phyloP scores from a whole-genome alignment of 2,888 invertebrate species.

The Carpatolechia fugitivella region DNA sequence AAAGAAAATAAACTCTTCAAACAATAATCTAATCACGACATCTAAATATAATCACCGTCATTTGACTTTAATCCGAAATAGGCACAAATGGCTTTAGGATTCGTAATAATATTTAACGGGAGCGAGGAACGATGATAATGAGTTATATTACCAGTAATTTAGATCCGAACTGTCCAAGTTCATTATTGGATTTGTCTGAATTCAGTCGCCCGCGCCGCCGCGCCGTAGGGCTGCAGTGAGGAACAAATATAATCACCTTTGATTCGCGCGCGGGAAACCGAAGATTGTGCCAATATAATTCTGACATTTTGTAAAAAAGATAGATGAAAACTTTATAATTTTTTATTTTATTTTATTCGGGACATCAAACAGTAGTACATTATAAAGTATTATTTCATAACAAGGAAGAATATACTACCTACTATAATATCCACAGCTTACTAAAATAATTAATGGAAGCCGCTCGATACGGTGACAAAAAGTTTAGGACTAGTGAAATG shows the following conservation, averaged over 20 bases:
- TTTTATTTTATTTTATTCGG: too few species aligned
- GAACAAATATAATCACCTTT: not conserved
- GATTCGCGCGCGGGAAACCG: not conserved
- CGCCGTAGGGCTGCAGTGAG: conserved; percentile 17
- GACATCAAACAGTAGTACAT: too few species aligned
- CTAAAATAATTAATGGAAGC: too few species aligned
- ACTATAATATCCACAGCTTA: too few species aligned
- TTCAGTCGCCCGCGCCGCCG: too few species aligned
- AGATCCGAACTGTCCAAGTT: conserved; percentile 21
- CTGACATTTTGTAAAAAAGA: too few species aligned
- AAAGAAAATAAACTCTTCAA: not conserved
- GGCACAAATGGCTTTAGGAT: not conserved
- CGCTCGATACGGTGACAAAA: too few species aligned
- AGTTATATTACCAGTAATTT: conserved; percentile 23
- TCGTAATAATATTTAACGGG: conserved; percentile 16
- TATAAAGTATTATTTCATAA: too few species aligned
- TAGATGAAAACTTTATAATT: too few species aligned
- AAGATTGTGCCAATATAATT: too few species aligned
- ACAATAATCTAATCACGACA: not conserved
- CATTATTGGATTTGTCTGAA: conserved; percentile 23
- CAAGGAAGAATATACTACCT: too few species aligned
- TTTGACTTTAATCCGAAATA: conserved; percentile 1
- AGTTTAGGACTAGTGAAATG: too few species aligned
- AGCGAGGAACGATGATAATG: conserved; percentile 20
- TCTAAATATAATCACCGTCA: not conserved